A percentile compares a stretch with the other conserved stretches of the same genome.
Conservation (phyloP, 2,888 invertebrate species). For the Mystacides longicornis region DNA sequence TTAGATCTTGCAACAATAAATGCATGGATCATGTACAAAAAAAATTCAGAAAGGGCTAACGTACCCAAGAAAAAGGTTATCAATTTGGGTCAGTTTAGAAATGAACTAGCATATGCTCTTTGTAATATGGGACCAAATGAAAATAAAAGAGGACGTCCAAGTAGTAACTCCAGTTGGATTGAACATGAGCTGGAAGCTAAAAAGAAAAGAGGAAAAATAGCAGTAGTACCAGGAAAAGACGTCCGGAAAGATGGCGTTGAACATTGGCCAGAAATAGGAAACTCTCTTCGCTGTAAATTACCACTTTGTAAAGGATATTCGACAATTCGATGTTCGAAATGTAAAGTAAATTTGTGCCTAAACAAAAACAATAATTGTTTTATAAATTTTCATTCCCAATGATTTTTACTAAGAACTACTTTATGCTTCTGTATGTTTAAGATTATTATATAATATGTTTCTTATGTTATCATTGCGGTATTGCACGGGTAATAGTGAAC, state of each 20-base stretch:
- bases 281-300: constrained; percentile 32
- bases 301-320: constrained; percentile 33
- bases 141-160: constrained; percentile 31
- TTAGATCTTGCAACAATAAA: constrained; percentile 22
- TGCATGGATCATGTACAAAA: constrained; percentile 24
- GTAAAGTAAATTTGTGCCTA: constrained; percentile 30
- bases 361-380: constrained; percentile 19
- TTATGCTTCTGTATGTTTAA: too few species aligned
- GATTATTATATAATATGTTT: too few species aligned
- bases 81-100: constrained; percentile 27
- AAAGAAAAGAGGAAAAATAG: constrained; percentile 32
- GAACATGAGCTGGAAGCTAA: constrained; percentile 27
- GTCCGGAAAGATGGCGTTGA: constrained; percentile 33
- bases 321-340: constrained; percentile 32
- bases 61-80: constrained; percentile 30
- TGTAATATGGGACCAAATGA: constrained; percentile 32
- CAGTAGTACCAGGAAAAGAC: constrained; percentile 32
- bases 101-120: constrained; percentile 32
- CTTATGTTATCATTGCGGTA: too few species aligned
- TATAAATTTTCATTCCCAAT: too few species aligned
- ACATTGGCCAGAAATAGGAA: constrained; percentile 34
- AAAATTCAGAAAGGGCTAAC: constrained; percentile 30
- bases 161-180: constrained; percentile 27
- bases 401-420: too few species aligned
- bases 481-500: too few species aligned